A percentile compares a stretch with the other conserved stretches of the same genome.
Conservation (phyloP, 2,797 vertebrate genomes). For the Danio kyathit region DNA sequence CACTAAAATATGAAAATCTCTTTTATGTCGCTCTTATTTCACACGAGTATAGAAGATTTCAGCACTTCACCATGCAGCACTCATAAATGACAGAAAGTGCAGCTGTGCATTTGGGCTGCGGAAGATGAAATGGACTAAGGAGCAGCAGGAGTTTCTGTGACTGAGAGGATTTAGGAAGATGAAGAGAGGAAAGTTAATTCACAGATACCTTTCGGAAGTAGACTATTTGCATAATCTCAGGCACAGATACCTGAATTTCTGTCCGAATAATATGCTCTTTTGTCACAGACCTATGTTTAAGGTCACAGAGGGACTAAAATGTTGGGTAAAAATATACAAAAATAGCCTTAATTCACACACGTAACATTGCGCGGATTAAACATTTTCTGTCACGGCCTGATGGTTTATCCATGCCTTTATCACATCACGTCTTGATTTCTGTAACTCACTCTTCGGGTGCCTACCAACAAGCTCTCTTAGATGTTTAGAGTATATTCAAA, state of each 20-base stretch:
- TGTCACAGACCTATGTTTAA: background rate
- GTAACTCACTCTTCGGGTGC: too few species aligned
- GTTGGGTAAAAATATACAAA: background rate
- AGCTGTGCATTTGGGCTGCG: background rate
- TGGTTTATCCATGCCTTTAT: too few species aligned
- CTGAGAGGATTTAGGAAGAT: background rate
- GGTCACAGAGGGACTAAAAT: too few species aligned
- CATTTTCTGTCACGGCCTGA: too few species aligned
- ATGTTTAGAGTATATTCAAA: too few species aligned
- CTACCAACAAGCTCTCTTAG: too few species aligned
- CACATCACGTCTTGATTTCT: too few species aligned
- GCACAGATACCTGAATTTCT: background rate
- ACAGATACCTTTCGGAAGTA: background rate
- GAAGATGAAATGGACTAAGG: background rate
- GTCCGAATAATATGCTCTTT: background rate
- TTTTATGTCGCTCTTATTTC: conserved; percentile 1
- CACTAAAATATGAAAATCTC: conserved; percentile 13
- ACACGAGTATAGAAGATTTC: background rate
- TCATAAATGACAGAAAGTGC: conserved; percentile 8
- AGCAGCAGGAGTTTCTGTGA: background rate
- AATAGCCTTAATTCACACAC: too few species aligned
- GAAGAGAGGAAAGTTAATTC: background rate
- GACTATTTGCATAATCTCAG: background rate
- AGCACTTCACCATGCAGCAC: background rate
- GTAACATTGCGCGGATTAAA: too few species aligned